Base-by-base conservation (phyloP, 2,797 vertebrate species). In the Centroberyx gerrardi region DNA sequence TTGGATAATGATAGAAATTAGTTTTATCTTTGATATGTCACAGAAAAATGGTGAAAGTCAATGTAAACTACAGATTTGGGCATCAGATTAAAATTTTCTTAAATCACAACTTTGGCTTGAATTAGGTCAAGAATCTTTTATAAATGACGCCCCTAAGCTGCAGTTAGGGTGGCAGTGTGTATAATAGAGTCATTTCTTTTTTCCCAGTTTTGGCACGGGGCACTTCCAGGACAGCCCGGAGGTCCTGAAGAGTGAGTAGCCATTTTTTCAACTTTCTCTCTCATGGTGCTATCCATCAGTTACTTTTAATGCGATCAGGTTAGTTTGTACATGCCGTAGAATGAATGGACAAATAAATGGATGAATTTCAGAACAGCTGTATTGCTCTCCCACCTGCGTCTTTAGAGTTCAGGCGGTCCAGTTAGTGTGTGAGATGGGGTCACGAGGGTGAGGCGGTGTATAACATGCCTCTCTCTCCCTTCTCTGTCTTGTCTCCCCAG, bases 151-250 rank as follows among this genome's bases (percentile, higher is more conserved):
- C 38, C 38, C 38, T 40, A 7, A 40, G 38, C 8, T 12, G 6
- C 8, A 8, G 38, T 48, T 46, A 18, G 9, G n/a, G 14, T 61
- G 17, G 15, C 78, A 14, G 22, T 48, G 6, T 17, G 17, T 78
- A 5, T 74, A 6, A 69, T 55, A 62, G 38, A 40, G 8, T 55
- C 28, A 54, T 82, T 18, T 82, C 58, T 83, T 87, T 68, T 70
- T 79, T 76, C 83, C 84, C 72, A 98, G 97, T 98, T 98, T 92
- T 98, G 97, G 97, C 97, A 97, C 44, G 96, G 97, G 82, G 76
- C 96, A 68, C 94, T 98, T 87, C 93, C 96, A 72, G 95, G 96
- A 85, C 97, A 97, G 92, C 95, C 96, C 49, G 95, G 95, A 75
- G 94, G 95, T 53, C 96, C 96, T 78, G 97, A 98, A 63, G 97